A percentile compares a stretch with the other conserved stretches of the same genome.
phyloP scores from a whole-genome alignment of 1,140 invertebrate species.

The Cephus cinctus region DNA sequence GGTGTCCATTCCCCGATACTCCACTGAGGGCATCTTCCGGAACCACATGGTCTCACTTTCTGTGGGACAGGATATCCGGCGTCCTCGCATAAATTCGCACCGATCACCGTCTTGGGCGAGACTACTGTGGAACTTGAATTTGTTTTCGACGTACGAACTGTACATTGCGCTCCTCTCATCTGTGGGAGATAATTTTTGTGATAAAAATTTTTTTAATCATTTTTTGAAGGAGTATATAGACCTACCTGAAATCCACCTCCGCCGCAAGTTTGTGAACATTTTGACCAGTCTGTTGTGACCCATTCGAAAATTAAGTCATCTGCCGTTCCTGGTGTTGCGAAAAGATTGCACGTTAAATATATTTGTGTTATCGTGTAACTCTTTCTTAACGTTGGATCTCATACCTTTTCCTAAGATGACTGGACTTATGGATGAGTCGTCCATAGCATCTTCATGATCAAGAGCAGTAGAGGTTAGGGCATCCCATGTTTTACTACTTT shows the following conservation, averaged over 20 bases:
- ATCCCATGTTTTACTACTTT: not conserved
- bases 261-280: constrained; percentile 85
- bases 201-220: constrained; percentile 1
- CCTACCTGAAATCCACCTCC: constrained; percentile 68
- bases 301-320: constrained; percentile 73
- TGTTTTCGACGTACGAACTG: constrained; percentile 53
- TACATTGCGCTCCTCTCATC: constrained; percentile 71
- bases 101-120: constrained; percentile 55
- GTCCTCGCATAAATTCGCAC: constrained; percentile 69
- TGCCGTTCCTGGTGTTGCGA: constrained; percentile 33
- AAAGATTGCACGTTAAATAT: constrained; percentile 2
- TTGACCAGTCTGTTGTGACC: constrained; percentile 80
- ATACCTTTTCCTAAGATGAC: constrained; percentile 1
- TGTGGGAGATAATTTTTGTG: constrained; percentile 37
- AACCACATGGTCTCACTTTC: constrained; percentile 69
- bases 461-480: not conserved
- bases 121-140: constrained; percentile 29
- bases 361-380: not conserved
- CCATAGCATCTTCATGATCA: not conserved
- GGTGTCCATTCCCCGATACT: constrained; percentile 67
- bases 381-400: no score
- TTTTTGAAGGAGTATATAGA: constrained; percentile 2
- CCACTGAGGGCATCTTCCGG: constrained; percentile 73
- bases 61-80: constrained; percentile 65
- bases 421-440: not conserved